Base-by-base conservation (phyloP, 1,140 invertebrate genomes). In the Cotesia typhae region DNA sequence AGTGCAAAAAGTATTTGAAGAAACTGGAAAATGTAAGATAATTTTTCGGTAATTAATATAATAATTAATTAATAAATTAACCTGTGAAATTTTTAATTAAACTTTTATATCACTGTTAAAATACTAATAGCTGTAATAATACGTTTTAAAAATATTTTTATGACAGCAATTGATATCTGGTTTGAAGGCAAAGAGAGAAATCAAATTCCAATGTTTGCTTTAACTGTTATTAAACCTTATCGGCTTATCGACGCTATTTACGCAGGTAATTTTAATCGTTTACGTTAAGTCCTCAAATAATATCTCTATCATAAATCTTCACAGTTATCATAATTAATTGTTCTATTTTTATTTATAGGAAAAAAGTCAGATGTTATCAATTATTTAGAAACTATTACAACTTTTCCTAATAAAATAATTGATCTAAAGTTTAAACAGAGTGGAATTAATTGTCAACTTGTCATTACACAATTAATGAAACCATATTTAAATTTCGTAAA, bases 191-290 rank as follows among this genome's bases (percentile, higher is more conserved):
- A 70, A 67, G 81, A 81, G 61, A 72, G 81, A 38, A 81, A 82
- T 68, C 82, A 84, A 76, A 84, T 84, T 72, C 82, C 82, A 41
- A 82, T 82, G 80, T 83, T 79, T 74, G 74, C 82, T n/a, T 78
- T 74, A 0, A 82, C 78, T 1, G 68, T 82, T 35, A 83, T 81
- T 17, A 82, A 83, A 74, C 79, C 82, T 1, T 83, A 77, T 70
- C 76, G 80, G 10, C 76, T 83, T 2, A 83, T 78, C 0, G 82
- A 83, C 66, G 76, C 76, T 36, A 74, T 76, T 65, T 72, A 76
- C 61, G 67, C 75, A 63, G 74, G 81, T 82, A 80, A 81, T 69
- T 60, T 52, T 67, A 68, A 68, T 12, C n/a, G 63, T 57, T 74
- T 1, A 55, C 36, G 4, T 28, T 3, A 55, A 36, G n/a, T 9